A percentile compares a stretch with the other conserved stretches of the same genome.
Conservation (phyloP, 2,888 invertebrate genomes). For the Drosophila austrosaltans region DNA sequence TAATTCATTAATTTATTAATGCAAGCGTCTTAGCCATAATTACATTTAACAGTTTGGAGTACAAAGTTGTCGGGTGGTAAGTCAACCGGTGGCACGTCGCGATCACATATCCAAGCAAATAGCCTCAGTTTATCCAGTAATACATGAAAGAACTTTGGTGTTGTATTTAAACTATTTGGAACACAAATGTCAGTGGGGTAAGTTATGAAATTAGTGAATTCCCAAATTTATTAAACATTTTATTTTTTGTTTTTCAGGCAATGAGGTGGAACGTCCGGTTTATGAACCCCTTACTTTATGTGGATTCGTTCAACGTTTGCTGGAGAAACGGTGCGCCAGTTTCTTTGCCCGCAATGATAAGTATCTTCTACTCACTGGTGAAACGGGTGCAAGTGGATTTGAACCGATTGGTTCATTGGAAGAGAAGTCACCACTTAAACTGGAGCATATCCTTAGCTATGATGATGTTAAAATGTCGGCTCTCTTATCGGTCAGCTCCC, state of each 20-base stretch:
- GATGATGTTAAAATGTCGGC: conserved; percentile 86
- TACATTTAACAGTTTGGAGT: conserved; percentile 77
- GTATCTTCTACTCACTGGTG: conserved; percentile 83
- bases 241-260: conserved; percentile 40
- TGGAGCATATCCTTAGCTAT: conserved; percentile 85
- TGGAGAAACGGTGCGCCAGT: conserved; percentile 85
- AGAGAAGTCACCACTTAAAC: conserved; percentile 84
- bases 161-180: conserved; percentile 87
- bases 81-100: conserved; percentile 71
- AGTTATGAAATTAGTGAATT: conserved; percentile 22
- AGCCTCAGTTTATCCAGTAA: conserved; percentile 87
- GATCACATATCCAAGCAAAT: conserved; percentile 75
- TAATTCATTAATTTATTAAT: conserved; percentile 35
- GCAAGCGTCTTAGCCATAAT: background rate
- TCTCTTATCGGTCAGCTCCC: conserved; percentile 85
- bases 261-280: conserved; percentile 49
- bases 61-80: conserved; percentile 75
- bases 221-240: background rate
- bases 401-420: conserved; percentile 84
- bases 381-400: conserved; percentile 84
- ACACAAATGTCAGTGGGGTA: conserved; percentile 84
- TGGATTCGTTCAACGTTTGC: conserved; percentile 84
- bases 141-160: conserved; percentile 87
- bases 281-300: conserved; percentile 81
- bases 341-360: conserved; percentile 84